Evolutionary conservation across 2,113 vertebrate genomes (phyloP), one percentile per base, ranked within the genome.

Genomic region (Etheostoma cragini): DNA sequence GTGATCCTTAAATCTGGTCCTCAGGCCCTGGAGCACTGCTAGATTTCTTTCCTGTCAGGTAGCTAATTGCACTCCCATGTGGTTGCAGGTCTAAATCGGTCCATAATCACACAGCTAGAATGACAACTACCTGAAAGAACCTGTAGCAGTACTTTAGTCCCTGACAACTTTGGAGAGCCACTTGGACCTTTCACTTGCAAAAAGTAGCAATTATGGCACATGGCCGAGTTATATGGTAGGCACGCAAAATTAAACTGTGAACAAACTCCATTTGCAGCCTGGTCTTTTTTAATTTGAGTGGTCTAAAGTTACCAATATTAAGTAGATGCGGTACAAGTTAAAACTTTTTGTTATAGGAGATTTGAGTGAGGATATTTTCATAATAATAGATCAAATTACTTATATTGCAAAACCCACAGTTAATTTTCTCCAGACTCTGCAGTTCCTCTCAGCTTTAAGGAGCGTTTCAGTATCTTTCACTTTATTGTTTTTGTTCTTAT

Each of bases 1-100:
- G 85, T 76, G 87, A 87, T 85, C 84, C 88, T 80, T 63, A 78
- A 91, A 81, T 86, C 79, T 86, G 78, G 60, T 88, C 80, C 73
- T 77, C 0, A 2, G 80, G 73, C 89, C 74, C 80, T 50, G 65
- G 65, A 73, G 83, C 72, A 70, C 60, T 71, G 68, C 69, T 70
- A 86, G 80, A 76, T 85, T 82, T 82, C 46, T 67, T 61, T 77
- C 84, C 72, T 78, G 87, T 61, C 78, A 79, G 87, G 72, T 76
- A 86, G 81, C 80, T 86, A 88, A 89, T 89, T 90, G 87, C 72
- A 19, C 53, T 85, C 79, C 72, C 83, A 72, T 33, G 70, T 72
- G 85, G 82, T 26, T 46, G 45, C 10, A n/a, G 62, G 72, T 62
- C 58, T 72, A 79, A 85, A 76, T 76, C n/a, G 45, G 76, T 80